A percentile compares a stretch with the other conserved stretches of the same genome.
Evolutionary conservation across 2,113 vertebrate genomes (phyloP).

Genomic region (Apodemus sylvaticus): DNA sequence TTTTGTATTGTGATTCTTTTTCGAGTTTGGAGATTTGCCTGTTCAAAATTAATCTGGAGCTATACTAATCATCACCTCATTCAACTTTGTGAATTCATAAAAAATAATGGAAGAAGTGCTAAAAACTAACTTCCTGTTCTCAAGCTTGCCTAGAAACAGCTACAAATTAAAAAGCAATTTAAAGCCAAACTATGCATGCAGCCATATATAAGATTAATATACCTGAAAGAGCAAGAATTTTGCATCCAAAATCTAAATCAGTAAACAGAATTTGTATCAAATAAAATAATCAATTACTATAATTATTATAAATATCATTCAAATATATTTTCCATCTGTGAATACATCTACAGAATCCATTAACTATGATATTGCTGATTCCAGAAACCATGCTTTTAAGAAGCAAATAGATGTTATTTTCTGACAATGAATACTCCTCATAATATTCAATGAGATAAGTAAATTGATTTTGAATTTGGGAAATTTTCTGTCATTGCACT

Average conservation of each 20-base stretch:
- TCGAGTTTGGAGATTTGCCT: constrained; percentile 63
- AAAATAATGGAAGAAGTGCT: neutral
- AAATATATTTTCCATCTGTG: constrained; percentile 45
- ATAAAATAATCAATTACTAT: constrained; percentile 32
- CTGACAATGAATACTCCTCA: neutral
- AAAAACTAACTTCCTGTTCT: neutral
- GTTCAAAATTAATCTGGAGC: constrained; percentile 65
- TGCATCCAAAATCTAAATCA: constrained; percentile 33
- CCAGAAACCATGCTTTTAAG: neutral
- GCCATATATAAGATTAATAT: constrained; percentile 60
- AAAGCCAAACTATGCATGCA: constrained; percentile 40
- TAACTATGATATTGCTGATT: neutral
- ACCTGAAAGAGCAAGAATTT: constrained; percentile 35
- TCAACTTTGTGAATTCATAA: constrained; percentile 58
- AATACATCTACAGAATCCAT: neutral
- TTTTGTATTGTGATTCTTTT: constrained; percentile 16
- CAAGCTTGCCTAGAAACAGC: constrained; percentile 33
- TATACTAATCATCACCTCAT: constrained; percentile 56
- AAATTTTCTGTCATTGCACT: neutral
- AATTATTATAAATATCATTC: constrained; percentile 3
- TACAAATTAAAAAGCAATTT: constrained; percentile 71
- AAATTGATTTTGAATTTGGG: neutral
- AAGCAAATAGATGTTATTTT: neutral
- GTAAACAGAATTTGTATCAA: constrained; percentile 42
- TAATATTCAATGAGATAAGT: neutral